Base-by-base conservation (phyloP, 1,140 invertebrate genomes). In the Sipha flava region DNA sequence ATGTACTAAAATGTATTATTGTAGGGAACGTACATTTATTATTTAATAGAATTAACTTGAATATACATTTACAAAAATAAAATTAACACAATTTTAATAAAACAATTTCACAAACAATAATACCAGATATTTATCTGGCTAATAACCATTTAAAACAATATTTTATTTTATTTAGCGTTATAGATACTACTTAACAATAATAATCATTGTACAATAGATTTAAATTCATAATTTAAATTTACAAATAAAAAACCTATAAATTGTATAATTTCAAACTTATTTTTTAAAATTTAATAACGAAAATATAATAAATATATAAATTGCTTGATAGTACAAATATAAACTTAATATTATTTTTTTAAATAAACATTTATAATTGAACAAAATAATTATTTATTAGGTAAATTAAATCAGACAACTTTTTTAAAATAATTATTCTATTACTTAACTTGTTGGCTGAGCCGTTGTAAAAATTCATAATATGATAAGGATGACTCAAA, bases 381-480 rank as follows among this genome's bases (percentile, higher is more conserved):
- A 49, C 54, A 75, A 75, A 75, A 47, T 3, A 52, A 54, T 34
- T n/a, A 54, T 52, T 54, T 23, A 54, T 7, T 29, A 34, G 45
- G n/a, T 73, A 34, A 29, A 31, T 7, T 40, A 43, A 9, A 23
- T 26, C 26, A 12, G 37, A 72, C n/a, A 18, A 14, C n/a, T n/a
- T n/a, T n/a, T n/a, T n/a, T n/a, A n/a, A n/a, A n/a, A n/a, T n/a
- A n/a, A n/a, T n/a, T 29, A 43, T 18, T 49, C 4, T 66, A 40
- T 85, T 87, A 95, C 89, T 95, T 97, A 83, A 97, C 89, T 87
- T 96, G 94, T 83, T 90, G 91, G 86, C 96, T 95, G 80, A 99
- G 87, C 87, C 98, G 95, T 87, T 98, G 96, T 84, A 99, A 89
- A 87, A 99, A 99, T 90, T 99, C 98, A 86, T 96, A 95, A 86